Conservation (phyloP, 2,797 vertebrate species). For the Melanotaenia nigrans region DNA sequence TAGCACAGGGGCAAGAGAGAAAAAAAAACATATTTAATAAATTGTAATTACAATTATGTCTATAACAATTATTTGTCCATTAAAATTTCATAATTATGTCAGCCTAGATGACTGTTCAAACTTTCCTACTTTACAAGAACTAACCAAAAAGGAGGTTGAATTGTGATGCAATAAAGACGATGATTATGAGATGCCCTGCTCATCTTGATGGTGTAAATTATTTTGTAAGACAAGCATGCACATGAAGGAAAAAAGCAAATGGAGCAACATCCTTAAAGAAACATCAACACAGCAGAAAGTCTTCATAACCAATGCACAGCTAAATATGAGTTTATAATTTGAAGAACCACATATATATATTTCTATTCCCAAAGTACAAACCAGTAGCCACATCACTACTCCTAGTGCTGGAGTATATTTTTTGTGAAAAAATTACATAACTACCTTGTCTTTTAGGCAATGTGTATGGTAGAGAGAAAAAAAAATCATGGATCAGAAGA, state of each 20-base stretch:
- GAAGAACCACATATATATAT: neutral
- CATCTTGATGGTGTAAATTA: neutral
- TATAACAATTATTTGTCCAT: no score
- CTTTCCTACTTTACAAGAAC: neutral
- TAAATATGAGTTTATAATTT: neutral
- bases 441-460: neutral
- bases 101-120: neutral
- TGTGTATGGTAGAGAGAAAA: neutral
- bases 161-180: neutral
- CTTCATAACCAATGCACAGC: neutral
- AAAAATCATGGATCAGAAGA: conserved; percentile 17
- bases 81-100: no score
- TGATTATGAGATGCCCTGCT: neutral
- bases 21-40: no score
- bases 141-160: neutral
- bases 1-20: no score
- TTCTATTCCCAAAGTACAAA: neutral
- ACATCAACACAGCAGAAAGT: neutral
- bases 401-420: neutral
- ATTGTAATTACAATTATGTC: no score
- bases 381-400: neutral
- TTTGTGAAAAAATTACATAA: neutral
- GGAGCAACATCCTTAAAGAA: neutral
- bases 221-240: neutral
- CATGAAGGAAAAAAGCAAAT: neutral